phyloP scores from a whole-genome alignment of 2,113 vertebrate species.

The Alligator mississippiensis region DNA sequence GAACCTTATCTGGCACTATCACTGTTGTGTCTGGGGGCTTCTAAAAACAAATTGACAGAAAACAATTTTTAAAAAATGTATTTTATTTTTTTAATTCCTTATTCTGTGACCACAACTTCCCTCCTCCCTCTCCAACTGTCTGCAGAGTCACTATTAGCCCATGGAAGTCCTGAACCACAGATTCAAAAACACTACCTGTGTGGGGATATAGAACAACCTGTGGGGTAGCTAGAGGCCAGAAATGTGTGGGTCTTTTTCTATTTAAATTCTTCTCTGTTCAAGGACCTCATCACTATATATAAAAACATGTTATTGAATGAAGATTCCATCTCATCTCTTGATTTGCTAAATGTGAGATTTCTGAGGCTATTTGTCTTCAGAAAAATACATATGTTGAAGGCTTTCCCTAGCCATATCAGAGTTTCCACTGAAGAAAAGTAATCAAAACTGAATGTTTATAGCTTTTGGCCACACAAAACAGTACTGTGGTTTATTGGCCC shows the following conservation, averaged over 20 bases:
- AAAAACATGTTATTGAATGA: not conserved
- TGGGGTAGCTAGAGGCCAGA: not conserved
- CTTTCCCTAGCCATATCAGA: conserved; percentile 62
- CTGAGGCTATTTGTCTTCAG: conserved; percentile 4
- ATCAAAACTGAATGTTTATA: conserved; percentile 64
- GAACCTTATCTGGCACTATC: not conserved
- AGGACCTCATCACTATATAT: not conserved
- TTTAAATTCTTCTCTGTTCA: conserved; percentile 18
- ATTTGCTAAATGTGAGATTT: not conserved
- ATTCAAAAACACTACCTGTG: not conserved
- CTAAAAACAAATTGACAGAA: not conserved
- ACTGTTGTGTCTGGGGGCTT: not conserved
- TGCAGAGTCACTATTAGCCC: not conserved
- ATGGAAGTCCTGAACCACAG: not conserved
- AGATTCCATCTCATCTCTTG: not conserved
- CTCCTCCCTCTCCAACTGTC: not conserved
- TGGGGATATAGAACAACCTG: not conserved
- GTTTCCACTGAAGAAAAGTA: conserved; percentile 64
- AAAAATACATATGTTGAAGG: not conserved
- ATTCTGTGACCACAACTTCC: not conserved
- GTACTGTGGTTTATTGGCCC: conserved; percentile 39
- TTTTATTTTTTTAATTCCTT: not conserved
- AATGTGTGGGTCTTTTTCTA: not conserved
- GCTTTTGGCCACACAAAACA: conserved; percentile 58
- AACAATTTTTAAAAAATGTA: not conserved